These are phyloP conservation scores for Centropus unirufus DNA, from an alignment of 2,113 vertebrate species.

Conservation along the genomic window DNA sequence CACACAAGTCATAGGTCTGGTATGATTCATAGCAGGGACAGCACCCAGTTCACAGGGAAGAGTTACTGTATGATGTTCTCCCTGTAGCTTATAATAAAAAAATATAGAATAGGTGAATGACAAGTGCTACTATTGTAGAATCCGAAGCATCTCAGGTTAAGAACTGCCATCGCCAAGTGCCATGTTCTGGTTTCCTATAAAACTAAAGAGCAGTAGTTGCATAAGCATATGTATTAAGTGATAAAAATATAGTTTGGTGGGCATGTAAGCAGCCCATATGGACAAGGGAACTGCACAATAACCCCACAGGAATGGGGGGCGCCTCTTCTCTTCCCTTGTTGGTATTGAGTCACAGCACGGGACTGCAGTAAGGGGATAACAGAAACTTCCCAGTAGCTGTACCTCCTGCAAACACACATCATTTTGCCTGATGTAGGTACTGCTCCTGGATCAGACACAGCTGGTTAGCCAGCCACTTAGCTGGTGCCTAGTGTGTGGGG, in stretches of 20 bases:
- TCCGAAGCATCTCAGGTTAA: neutral
- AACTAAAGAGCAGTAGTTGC: neutral
- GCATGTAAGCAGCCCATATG: accelerated
- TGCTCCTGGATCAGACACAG: neutral
- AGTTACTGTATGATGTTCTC: neutral
- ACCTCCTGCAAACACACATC: neutral
- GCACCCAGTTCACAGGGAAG: neutral
- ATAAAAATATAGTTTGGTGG: neutral
- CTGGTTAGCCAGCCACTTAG: neutral
- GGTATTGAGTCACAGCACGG: neutral
- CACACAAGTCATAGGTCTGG: neutral
- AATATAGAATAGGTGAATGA: neutral
- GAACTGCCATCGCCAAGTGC: neutral
- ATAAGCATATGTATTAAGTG: neutral
- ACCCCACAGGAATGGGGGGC: too few species aligned
- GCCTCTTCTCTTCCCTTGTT: neutral
- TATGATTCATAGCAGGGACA: neutral
- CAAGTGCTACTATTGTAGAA: neutral
- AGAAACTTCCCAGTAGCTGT: neutral
- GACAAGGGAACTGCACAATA: neutral
- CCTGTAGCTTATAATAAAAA: neutral
- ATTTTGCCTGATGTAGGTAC: accelerated
- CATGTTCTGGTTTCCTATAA: neutral
- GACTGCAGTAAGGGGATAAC: neutral
- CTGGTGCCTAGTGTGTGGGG: neutral